These are phyloP conservation scores for Psittacula cyanocephala DNA, from an alignment of 2,113 vertebrate genomes.

Conservation along the genomic window DNA sequence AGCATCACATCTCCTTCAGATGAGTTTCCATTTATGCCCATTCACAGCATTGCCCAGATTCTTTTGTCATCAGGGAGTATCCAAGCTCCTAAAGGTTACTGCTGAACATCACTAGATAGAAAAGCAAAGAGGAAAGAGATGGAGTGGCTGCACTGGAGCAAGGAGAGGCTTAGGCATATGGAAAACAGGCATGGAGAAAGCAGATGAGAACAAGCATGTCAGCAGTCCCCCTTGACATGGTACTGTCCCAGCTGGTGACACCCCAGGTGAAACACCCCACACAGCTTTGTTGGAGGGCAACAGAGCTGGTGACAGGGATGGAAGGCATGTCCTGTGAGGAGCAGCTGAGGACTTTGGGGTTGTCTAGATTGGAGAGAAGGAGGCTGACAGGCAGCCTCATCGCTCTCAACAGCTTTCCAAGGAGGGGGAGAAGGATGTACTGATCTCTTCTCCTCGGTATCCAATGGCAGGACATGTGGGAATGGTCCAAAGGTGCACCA, in stretches of 20 bases:
- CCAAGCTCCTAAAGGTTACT: background rate
- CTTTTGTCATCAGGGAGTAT: background rate
- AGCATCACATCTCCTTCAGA: background rate
- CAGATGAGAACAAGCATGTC: background rate
- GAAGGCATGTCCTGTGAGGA: accelerated
- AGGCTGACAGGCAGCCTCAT: background rate
- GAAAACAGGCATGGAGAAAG: background rate
- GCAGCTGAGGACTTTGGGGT: background rate
- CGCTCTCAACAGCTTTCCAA: background rate
- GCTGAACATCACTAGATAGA: background rate
- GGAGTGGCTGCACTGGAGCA: background rate
- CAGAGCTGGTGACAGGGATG: background rate
- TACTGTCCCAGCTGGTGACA: background rate
- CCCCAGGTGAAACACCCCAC: background rate
- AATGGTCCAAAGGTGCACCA: background rate
- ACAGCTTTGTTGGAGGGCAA: background rate
- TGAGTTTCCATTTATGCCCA: background rate
- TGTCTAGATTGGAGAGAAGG: background rate
- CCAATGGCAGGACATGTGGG: accelerated
- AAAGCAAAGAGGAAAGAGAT: background rate
- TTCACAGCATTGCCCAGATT: background rate
- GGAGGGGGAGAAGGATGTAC: background rate
- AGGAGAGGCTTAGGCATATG: background rate
- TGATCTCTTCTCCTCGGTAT: background rate
- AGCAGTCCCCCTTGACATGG: background rate